Conservation (phyloP, 2,797 vertebrate genomes). For the Bovichtus variegatus region DNA sequence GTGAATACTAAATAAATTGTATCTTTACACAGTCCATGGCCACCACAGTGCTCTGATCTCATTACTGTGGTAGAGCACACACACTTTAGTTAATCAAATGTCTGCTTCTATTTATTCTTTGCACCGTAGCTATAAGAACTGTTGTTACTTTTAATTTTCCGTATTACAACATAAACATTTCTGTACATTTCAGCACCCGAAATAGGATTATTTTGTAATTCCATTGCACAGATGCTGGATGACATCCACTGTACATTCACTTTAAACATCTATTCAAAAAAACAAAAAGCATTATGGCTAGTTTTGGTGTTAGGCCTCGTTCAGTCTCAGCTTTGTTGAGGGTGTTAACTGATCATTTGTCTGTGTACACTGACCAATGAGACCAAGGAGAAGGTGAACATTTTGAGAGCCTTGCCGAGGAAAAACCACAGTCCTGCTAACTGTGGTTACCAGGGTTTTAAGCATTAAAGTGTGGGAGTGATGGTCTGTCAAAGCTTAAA, state of each 20-base stretch:
- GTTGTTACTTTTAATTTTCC: background rate
- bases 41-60: background rate
- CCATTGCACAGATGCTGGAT: background rate
- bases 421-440: background rate
- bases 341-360: background rate
- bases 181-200: background rate
- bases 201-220: background rate
- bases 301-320: background rate
- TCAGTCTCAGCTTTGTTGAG: background rate
- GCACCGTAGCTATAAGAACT: background rate
- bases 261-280: background rate
- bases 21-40: background rate
- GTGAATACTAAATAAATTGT: background rate
- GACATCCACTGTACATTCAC: background rate
- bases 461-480: slow-evolving; percentile 33
- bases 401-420: background rate
- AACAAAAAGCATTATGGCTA: too few relatives aligned
- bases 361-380: background rate
- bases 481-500: slow-evolving; percentile 24
- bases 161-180: background rate
- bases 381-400: background rate
- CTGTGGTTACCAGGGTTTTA: slow-evolving; percentile 7
- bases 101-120: background rate
- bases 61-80: background rate
- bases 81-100: background rate